Evolutionary conservation across 1,140 invertebrate genomes (phyloP).

Genomic region (Drosophila oshimai): DNA sequence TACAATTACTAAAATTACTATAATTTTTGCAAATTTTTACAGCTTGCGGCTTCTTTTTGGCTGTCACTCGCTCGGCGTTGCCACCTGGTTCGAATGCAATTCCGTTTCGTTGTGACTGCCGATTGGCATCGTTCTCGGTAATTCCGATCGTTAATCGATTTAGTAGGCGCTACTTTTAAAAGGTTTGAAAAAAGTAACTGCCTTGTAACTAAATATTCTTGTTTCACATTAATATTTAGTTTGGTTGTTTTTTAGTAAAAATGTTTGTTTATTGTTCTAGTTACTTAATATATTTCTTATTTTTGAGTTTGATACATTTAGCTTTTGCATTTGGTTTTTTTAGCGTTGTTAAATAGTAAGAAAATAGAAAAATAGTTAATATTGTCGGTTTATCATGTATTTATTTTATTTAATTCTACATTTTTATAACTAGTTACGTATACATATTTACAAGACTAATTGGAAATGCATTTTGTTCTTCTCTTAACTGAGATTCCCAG

Average conservation of each 20-base stretch:
- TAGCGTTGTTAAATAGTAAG: no score
- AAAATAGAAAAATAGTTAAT: not conserved
- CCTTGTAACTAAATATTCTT: no score
- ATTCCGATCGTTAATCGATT: not conserved
- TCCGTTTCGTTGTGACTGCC: not conserved
- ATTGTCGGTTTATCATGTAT: not conserved
- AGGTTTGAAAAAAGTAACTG: no score
- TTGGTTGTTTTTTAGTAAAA: no score
- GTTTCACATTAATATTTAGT: no score
- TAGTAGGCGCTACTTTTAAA: not conserved
- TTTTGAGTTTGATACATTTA: no score
- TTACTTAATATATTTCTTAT: no score
- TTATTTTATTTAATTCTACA: slow-evolving; percentile 14
- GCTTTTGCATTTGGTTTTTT: no score
- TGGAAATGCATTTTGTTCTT: slow-evolving; percentile 45
- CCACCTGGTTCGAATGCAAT: not conserved
- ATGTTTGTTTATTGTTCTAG: no score
- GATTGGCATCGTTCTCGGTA: not conserved
- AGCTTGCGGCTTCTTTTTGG: slow-evolving; percentile 52
- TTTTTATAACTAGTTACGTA: slow-evolving; percentile 16
- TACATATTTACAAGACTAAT: slow-evolving; percentile 17
- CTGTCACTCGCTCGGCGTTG: slow-evolving; percentile 47
- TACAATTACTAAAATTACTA: slow-evolving; percentile 26
- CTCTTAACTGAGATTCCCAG: slow-evolving; percentile 24
- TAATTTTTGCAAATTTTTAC: slow-evolving; percentile 49